phyloP scores from a whole-genome alignment of 64 coral and sea anemone genomes.

The Orbicella faveolata region DNA sequence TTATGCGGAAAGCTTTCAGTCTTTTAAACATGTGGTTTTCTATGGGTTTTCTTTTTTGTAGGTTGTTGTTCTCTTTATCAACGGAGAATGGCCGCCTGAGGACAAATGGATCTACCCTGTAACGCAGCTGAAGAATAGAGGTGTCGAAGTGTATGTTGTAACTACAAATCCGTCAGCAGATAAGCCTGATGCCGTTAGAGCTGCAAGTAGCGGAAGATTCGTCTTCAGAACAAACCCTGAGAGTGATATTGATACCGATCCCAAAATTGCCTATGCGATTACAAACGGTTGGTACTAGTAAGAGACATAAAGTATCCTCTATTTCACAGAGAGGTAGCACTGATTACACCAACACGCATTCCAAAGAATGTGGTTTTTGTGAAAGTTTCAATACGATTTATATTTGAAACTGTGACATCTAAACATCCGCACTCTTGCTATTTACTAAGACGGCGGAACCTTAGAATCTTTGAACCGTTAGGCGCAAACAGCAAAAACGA shows the following conservation, averaged over 20 bases:
- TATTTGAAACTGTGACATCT: no score
- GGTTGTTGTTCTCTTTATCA: conserved; percentile 44
- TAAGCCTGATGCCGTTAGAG: not conserved
- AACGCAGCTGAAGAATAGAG: conserved; percentile 14
- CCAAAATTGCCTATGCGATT: conserved; percentile 24
- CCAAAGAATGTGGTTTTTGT: no score
- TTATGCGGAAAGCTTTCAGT: no score
- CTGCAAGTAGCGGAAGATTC: conserved; percentile 6
- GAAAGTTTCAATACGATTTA: no score
- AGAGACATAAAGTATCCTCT: no score
- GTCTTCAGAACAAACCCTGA: conserved; percentile 38
- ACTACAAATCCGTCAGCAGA: conserved; percentile 28
- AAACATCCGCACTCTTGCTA: no score
- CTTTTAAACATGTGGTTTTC: no score
- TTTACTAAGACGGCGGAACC: no score
- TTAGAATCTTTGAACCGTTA: no score
- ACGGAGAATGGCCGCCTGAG: conserved; percentile 37
- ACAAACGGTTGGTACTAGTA: conserved; percentile 17
- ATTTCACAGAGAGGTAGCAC: no score
- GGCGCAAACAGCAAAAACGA: no score
- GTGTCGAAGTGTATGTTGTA: conserved; percentile 23
- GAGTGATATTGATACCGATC: conserved; percentile 24
- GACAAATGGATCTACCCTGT: conserved; percentile 3
- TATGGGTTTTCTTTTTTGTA: not conserved
- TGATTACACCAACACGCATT: no score